These are phyloP conservation scores for Alectura lathami DNA, from an alignment of 2,113 vertebrate species.

Conservation along the genomic window DNA sequence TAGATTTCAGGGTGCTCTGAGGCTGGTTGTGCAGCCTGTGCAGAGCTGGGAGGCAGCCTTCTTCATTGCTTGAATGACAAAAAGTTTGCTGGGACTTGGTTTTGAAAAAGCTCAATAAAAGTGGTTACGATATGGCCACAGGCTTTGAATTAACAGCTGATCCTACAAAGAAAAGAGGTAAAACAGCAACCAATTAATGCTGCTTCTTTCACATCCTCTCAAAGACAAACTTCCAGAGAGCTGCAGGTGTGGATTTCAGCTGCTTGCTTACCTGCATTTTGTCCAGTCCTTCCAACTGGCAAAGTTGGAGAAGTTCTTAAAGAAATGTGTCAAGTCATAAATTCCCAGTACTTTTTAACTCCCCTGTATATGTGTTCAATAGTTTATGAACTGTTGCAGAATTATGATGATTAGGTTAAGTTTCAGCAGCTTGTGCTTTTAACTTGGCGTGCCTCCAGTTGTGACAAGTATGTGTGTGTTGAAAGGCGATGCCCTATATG, in stretches of 20 bases:
- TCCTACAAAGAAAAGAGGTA: constrained; percentile 38
- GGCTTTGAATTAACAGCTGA: constrained; percentile 57
- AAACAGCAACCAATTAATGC: constrained; percentile 27
- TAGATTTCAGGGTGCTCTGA: constrained; percentile 60
- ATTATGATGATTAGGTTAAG: constrained; percentile 24
- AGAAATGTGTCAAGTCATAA: not conserved
- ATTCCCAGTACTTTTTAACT: not conserved
- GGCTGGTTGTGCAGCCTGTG: constrained; percentile 20
- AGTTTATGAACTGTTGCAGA: constrained; percentile 7
- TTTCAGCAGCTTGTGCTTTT: not conserved
- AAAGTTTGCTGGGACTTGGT: constrained; percentile 15
- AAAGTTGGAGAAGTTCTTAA: not conserved
- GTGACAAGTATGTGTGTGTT: not conserved
- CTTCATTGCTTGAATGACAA: constrained; percentile 59
- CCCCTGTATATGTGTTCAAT: not conserved
- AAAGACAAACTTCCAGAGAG: not conserved
- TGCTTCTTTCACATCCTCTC: not conserved
- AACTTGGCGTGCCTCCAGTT: not conserved
- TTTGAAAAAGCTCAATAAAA: constrained; percentile 50
- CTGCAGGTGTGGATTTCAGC: not conserved
- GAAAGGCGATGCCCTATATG: not conserved
- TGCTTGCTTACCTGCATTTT: not conserved
- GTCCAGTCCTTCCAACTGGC: not conserved
- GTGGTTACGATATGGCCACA: constrained; percentile 51
- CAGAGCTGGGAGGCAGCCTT: constrained; percentile 39